A percentile compares a stretch with the other conserved stretches of the same genome.
phyloP scores from a whole-genome alignment of 2,888 invertebrate species.

The Amitus sp. region DNA sequence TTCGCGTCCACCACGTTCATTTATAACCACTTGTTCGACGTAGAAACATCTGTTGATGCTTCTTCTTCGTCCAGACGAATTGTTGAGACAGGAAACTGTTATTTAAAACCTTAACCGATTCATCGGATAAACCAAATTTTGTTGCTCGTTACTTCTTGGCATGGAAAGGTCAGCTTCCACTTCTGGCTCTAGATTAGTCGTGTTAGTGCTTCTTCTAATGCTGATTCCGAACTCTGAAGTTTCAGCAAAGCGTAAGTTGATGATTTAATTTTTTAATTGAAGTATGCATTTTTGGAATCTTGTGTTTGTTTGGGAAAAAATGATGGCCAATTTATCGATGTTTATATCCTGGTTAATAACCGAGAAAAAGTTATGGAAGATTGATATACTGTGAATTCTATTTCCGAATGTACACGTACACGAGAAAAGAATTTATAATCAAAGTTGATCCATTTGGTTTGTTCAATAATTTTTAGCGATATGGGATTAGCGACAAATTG shows the following conservation, averaged over 20 bases:
- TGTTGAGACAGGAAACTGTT: background rate
- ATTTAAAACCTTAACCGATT: background rate
- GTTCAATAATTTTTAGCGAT: too few relatives aligned
- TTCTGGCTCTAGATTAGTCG: background rate
- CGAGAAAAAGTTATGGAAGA: too few relatives aligned
- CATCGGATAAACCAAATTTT: background rate
- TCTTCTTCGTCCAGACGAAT: conserved; percentile 10
- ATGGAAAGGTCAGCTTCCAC: background rate
- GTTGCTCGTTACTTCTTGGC: background rate
- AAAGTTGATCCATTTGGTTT: too few relatives aligned
- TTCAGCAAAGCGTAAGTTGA: conserved; percentile 55
- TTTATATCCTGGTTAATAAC: too few relatives aligned
- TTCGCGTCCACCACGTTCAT: conserved; percentile 48
- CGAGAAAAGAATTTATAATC: too few relatives aligned
- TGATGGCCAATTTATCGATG: too few relatives aligned
- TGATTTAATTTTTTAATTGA: too few relatives aligned
- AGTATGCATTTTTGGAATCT: too few relatives aligned
- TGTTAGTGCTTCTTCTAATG: conserved; percentile 37
- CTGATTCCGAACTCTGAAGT: conserved; percentile 40
- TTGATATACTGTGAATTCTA: too few relatives aligned
- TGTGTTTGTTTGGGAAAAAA: too few relatives aligned
- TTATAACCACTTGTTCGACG: conserved; percentile 58
- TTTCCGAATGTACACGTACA: too few relatives aligned
- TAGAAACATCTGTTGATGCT: conserved; percentile 46
- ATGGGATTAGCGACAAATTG: too few relatives aligned